Evolutionary conservation across 2,888 invertebrate genomes (phyloP).

Genomic region (Conomelus anceps): DNA sequence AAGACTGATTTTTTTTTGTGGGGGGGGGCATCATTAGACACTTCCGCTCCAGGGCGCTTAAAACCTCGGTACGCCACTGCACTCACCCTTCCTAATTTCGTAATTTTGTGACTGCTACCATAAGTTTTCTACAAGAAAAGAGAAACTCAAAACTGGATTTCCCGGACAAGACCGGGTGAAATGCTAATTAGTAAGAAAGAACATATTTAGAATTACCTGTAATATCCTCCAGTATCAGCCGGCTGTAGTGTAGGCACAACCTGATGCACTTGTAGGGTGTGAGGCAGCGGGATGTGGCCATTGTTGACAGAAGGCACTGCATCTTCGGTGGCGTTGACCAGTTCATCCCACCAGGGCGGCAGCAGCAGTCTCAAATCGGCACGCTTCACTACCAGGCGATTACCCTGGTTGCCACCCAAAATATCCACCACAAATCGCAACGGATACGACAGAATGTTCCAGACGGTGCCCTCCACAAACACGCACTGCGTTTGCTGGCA

Average conservation of each 20-base stretch:
- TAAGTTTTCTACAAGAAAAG: too few relatives aligned
- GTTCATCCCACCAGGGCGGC: conserved; percentile 96
- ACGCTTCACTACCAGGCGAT: conserved; percentile 67
- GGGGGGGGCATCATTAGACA: too few relatives aligned
- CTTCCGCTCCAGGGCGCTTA: too few relatives aligned
- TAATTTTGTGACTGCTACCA: too few relatives aligned
- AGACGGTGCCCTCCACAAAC: conserved; percentile 79
- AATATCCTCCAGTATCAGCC: conserved; percentile 23
- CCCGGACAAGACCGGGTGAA: too few relatives aligned
- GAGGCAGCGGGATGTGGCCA: conserved; percentile 31
- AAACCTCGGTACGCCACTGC: too few relatives aligned
- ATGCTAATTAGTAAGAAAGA: too few relatives aligned
- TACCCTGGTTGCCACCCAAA: conserved; percentile 46
- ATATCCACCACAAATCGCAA: conserved; percentile 62
- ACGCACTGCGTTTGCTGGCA: conserved; percentile 52
- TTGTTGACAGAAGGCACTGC: conserved; percentile 23
- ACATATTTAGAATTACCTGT: conserved; percentile 12
- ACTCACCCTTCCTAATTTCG: too few relatives aligned
- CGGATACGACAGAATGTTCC: conserved; percentile 58
- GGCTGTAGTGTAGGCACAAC: conserved; percentile 41
- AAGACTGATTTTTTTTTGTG: too few relatives aligned
- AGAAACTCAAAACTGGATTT: too few relatives aligned
- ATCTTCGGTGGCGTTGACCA: conserved; percentile 57
- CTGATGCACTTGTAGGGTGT: conserved; percentile 40
- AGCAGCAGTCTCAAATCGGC: conserved; percentile 83